phyloP scores from a whole-genome alignment of 1,140 invertebrate species.

The Hycleus cichorii region DNA sequence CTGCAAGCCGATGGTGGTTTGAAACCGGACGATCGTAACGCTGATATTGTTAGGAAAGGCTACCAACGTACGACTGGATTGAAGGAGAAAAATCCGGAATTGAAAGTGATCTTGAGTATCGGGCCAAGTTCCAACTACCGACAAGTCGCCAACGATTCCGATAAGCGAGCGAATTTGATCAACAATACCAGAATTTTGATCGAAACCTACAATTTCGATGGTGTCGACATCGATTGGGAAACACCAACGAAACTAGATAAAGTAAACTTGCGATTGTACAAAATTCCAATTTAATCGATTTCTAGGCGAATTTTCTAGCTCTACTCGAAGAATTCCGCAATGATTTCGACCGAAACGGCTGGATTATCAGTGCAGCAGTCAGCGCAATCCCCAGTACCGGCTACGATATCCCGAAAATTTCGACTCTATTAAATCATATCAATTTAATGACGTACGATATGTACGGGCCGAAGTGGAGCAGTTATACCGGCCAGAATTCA shows the following conservation, averaged over 20 bases:
- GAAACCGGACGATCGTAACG: not conserved
- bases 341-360: not conserved
- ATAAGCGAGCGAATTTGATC: slow-evolving; percentile 32
- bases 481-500: slow-evolving; percentile 6
- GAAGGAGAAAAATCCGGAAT: slow-evolving; percentile 52
- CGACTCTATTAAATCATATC: slow-evolving; percentile 64
- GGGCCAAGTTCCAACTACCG: slow-evolving; percentile 38
- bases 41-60: not conserved
- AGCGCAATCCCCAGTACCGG: not conserved
- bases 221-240: slow-evolving; percentile 59
- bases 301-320: slow-evolving; percentile 6
- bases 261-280: slow-evolving; percentile 35
- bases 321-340: not conserved
- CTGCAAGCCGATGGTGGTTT: not conserved
- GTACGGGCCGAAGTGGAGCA: slow-evolving; percentile 66
- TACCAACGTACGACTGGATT: not conserved
- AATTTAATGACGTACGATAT: slow-evolving; percentile 80
- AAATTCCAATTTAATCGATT: slow-evolving; percentile 19
- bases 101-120: slow-evolving; percentile 61
- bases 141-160: slow-evolving; percentile 18
- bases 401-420: not conserved
- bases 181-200: slow-evolving; percentile 12
- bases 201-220: slow-evolving; percentile 46
- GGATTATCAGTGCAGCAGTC: not conserved
- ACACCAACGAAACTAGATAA: slow-evolving; percentile 52